Conservation (phyloP, 2,888 invertebrate species). For the Biston stratarius region DNA sequence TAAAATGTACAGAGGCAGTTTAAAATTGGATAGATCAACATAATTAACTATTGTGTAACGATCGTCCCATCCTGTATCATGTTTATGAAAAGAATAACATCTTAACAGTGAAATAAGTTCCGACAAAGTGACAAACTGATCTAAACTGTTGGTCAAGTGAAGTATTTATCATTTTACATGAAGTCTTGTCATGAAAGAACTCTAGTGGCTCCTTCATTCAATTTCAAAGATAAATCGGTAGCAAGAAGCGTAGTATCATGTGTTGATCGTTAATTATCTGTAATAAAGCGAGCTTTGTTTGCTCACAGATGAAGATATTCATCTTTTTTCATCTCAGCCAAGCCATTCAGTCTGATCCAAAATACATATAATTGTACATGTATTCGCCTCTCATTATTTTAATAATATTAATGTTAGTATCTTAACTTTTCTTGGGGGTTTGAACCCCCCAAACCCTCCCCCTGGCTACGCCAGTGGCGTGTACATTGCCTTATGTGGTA, state of each 20-base stretch:
- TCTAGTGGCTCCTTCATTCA: background rate
- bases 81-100: conserved; percentile 8
- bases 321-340: too few relatives aligned
- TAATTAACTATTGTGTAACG: conserved; percentile 8
- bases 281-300: conserved; percentile 8
- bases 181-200: background rate
- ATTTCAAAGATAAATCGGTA: background rate
- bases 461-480: too few relatives aligned
- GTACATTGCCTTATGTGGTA: too few relatives aligned
- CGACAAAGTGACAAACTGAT: background rate
- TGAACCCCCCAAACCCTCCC: too few relatives aligned
- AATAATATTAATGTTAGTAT: too few relatives aligned
- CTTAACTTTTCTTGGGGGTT: too few relatives aligned
- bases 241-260: background rate
- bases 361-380: too few relatives aligned
- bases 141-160: background rate
- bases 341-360: too few relatives aligned
- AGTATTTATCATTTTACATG: background rate
- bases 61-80: conserved; percentile 11
- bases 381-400: too few relatives aligned
- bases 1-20: conserved; percentile 8
- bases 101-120: background rate
- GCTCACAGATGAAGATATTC: conserved; percentile 22
- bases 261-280: conserved; percentile 11
- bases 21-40: conserved; percentile 3